These are phyloP conservation scores for Myotis findleyi DNA, from an alignment of 2,797 vertebrate genomes.

Conservation along the genomic window DNA sequence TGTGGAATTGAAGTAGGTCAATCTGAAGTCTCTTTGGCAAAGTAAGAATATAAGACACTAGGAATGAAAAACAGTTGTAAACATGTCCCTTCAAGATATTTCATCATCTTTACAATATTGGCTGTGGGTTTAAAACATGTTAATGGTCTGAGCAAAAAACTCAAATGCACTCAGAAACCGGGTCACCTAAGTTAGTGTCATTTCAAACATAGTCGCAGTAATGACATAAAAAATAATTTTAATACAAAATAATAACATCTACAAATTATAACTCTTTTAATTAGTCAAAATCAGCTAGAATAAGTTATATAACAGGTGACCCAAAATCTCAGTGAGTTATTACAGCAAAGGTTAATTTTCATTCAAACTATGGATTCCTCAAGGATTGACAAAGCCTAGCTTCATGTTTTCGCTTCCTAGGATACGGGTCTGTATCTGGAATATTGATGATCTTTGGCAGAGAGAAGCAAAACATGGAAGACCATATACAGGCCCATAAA, in stretches of 20 bases:
- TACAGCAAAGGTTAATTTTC: neutral
- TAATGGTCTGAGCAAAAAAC: constrained; percentile 40
- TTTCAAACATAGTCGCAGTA: neutral
- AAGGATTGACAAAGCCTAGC: neutral
- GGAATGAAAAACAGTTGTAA: constrained; percentile 16
- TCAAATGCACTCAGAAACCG: constrained; percentile 13
- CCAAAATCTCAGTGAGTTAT: constrained; percentile 5
- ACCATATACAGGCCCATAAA: neutral
- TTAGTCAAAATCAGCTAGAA: neutral
- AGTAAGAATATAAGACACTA: neutral
- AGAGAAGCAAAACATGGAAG: constrained; percentile 26
- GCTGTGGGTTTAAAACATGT: neutral
- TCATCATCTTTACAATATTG: constrained; percentile 28
- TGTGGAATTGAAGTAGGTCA: neutral
- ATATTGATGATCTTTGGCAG: neutral
- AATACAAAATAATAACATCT: neutral
- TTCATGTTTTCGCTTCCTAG: neutral
- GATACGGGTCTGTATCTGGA: neutral
- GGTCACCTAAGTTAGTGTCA: neutral
- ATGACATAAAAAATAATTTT: neutral
- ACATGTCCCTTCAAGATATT: neutral
- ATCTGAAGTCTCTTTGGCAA: constrained; percentile 16
- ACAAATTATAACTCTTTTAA: neutral
- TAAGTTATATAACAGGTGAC: neutral
- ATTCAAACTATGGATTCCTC: neutral